These are phyloP conservation scores for Gnathonemus echidnorhynchus DNA, from an alignment of 2,113 vertebrate species.

Conservation along the genomic window DNA sequence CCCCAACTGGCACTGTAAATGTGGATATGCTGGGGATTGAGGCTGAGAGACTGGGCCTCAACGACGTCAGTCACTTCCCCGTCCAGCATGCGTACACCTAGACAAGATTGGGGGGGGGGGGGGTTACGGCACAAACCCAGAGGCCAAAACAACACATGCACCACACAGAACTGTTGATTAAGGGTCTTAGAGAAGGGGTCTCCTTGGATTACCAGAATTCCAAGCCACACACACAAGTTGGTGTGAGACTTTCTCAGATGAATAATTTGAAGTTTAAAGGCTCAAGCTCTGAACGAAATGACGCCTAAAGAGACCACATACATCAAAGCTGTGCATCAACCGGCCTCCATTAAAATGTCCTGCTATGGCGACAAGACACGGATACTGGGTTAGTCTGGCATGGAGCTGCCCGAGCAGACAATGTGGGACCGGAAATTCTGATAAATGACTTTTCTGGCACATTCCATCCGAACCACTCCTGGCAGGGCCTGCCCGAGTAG, in stretches of 20 bases:
- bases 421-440: background rate
- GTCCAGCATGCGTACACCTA: constrained; percentile 96
- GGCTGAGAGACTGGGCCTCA: constrained; percentile 89
- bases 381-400: background rate
- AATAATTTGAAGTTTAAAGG: background rate
- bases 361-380: background rate
- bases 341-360: background rate
- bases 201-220: background rate
- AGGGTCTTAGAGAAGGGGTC: background rate
- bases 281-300: background rate
- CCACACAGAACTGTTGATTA: background rate
- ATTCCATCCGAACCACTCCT: background rate
- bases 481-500: background rate
- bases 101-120: background rate
- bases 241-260: background rate
- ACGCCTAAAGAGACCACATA: background rate
- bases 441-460: background rate
- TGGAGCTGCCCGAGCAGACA: background rate
- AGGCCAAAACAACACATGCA: background rate
- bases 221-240: background rate
- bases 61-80: constrained; percentile 96
- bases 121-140: background rate
- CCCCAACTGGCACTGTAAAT: constrained; percentile 91
- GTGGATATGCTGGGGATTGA: constrained; percentile 88
- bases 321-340: background rate